A percentile compares a stretch with the other conserved stretches of the same genome.
Evolutionary conservation across 2,113 vertebrate genomes (phyloP).

Genomic region (Prolemur simus): DNA sequence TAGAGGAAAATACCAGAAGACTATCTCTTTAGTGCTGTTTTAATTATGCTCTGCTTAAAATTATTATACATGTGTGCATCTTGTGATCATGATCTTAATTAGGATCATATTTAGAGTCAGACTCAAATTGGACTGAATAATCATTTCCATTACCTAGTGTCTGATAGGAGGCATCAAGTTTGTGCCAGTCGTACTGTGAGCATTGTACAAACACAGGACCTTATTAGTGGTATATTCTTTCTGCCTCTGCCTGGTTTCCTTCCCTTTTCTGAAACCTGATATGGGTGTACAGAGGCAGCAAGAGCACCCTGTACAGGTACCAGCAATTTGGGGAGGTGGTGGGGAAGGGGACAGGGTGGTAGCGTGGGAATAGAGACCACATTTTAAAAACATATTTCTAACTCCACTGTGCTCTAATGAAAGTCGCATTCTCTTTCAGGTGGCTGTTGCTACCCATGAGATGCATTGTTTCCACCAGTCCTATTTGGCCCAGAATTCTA

Average conservation of each 20-base stretch:
- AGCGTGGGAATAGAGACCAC: not conserved
- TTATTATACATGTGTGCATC: not conserved
- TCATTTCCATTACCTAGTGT: slow-evolving; percentile 29
- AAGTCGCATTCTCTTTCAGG: not conserved
- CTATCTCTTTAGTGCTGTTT: slow-evolving; percentile 16
- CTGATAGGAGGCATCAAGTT: not conserved
- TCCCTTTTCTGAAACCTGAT: not conserved
- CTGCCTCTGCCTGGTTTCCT: not conserved
- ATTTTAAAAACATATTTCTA: not conserved
- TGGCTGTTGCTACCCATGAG: not conserved
- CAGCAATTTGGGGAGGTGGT: not conserved
- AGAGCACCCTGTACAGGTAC: not conserved
- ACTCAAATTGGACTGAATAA: slow-evolving; percentile 31
- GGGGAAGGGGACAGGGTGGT: no score
- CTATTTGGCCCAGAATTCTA: not conserved
- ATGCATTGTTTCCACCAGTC: not conserved
- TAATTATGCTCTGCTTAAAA: slow-evolving; percentile 29
- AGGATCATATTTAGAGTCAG: slow-evolving; percentile 40
- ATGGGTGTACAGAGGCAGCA: not conserved
- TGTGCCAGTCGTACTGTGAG: not conserved
- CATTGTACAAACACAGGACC: not conserved
- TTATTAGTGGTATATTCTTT: not conserved
- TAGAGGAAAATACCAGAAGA: slow-evolving; percentile 1
- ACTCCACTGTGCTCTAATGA: not conserved
- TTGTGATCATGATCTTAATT: slow-evolving; percentile 45